Evolutionary conservation across 1,140 invertebrate species (phyloP).

Genomic region (Drosophila quadrilineata): DNA sequence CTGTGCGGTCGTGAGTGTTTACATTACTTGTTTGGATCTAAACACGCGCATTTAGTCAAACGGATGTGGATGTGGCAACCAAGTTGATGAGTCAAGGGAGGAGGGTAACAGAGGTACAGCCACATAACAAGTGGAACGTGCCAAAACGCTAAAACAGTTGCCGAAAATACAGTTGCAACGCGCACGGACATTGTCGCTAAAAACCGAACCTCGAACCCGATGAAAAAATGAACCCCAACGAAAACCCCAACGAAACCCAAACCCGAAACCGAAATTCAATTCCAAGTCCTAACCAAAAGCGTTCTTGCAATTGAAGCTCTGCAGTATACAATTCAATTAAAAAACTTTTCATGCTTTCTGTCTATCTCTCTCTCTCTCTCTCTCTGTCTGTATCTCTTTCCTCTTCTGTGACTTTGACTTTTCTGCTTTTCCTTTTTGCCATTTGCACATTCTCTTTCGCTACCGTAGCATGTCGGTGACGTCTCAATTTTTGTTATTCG

Average conservation of each 20-base stretch:
- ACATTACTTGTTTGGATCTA: constrained; percentile 73
- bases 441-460: constrained; percentile 40
- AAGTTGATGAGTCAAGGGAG: neutral
- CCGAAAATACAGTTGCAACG: constrained; percentile 23
- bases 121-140: constrained; percentile 60
- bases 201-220: no score
- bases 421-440: neutral
- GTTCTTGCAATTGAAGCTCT: constrained; percentile 62
- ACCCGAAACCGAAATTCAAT: constrained; percentile 4
- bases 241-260: constrained; percentile 3
- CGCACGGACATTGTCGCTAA: constrained; percentile 19
- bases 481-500: constrained; percentile 68
- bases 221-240: no score
- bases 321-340: constrained; percentile 74
- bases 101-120: constrained; percentile 1
- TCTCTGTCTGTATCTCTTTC: neutral
- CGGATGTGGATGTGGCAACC: constrained; percentile 18
- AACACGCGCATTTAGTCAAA: constrained; percentile 59
- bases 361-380: no score
- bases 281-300: neutral
- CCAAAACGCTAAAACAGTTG: constrained; percentile 66
- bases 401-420: no score
- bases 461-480: constrained; percentile 54
- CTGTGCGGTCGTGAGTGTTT: constrained; percentile 77
- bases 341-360: constrained; percentile 38